A percentile compares a stretch with the other conserved stretches of the same genome.
phyloP scores from a whole-genome alignment of 2,888 invertebrate genomes.

The Eupelmus urozonus region DNA sequence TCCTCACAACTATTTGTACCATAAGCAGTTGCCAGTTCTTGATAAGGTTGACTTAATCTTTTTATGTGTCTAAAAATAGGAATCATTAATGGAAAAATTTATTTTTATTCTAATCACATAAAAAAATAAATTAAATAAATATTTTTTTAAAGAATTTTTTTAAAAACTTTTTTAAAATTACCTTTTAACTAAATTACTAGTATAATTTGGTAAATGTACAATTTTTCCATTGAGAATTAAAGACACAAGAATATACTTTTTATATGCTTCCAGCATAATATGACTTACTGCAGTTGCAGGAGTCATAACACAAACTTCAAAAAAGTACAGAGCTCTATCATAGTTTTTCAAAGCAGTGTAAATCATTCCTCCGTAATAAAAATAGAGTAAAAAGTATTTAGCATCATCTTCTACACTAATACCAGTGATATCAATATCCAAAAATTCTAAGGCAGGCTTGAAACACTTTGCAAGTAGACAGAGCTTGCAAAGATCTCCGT shows the following conservation, averaged over 20 bases:
- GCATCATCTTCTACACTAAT: conserved; percentile 93
- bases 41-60: conserved; percentile 91
- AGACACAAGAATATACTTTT: conserved; percentile 96
- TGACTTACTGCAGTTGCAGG: conserved; percentile 96
- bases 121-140: conserved; percentile 14
- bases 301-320: conserved; percentile 97
- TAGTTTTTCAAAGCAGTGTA: conserved; percentile 95
- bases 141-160: neutral
- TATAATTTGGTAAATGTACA: conserved; percentile 90
- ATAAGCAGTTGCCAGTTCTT: conserved; percentile 92
- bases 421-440: conserved; percentile 94
- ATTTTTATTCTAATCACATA: neutral
- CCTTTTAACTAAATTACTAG: conserved; percentile 89
- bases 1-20: conserved; percentile 85
- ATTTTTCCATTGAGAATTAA: conserved; percentile 95
- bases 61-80: conserved; percentile 86
- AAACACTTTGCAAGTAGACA: conserved; percentile 94
- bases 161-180: too few species aligned
- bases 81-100: too few species aligned
- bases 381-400: conserved; percentile 94
- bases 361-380: conserved; percentile 98
- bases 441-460: conserved; percentile 91
- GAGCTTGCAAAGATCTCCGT: conserved; percentile 94
- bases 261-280: conserved; percentile 98
- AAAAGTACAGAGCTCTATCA: conserved; percentile 95